Base-by-base conservation (phyloP, 2,888 invertebrate species). In the Caprella mutica region DNA sequence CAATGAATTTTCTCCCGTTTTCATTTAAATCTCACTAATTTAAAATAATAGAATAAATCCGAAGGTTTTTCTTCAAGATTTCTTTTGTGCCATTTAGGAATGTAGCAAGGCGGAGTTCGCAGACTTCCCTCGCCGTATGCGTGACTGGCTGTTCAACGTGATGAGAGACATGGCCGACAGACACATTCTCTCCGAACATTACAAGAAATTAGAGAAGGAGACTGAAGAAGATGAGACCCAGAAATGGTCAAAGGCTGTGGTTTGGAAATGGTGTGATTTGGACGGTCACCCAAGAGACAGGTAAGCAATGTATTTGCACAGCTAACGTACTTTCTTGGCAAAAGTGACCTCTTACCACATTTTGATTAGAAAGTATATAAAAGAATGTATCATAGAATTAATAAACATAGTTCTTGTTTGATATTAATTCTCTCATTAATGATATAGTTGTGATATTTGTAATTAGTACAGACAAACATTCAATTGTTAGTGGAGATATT, bases 181-280 rank as follows among this genome's bases (percentile, higher is more conserved):
- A 62, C 80, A 84, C 69, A 89, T 90, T 74, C 78, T 91, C 35
- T 81, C 84, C 17, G 80, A 85, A 52, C 84, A 89, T 72, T 92
- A 85, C 74, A 77, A 85, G 74, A 79, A 82, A 73, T 83, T 65
- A 23, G 64, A 64, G 44, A 24, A 48, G 24, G 59, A 62, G 19
- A 58, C 61, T 4, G 58, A 58, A 44, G 44, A 80, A 50, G 86
- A 88, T 73, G 79, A 85, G 72, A 85, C 86, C 21, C 79, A 85
- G 57, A 82, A 86, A 68, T 89, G 89, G 86, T 78, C 83, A 59
- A 90, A 91, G 74, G 94, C 96, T 46, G 93, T 93, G 67, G 82
- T 97, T 67, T 97, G 96, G 96, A 97, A 97, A 75, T 90, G 88
- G 86, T 97, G 97, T 73, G 94, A 97, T 73, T 80, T 97, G 59